A percentile compares a stretch with the other conserved stretches of the same genome.
These are phyloP conservation scores for Stegodyphus dumicola DNA, from an alignment of 1,140 invertebrate genomes.

Conservation along the genomic window DNA sequence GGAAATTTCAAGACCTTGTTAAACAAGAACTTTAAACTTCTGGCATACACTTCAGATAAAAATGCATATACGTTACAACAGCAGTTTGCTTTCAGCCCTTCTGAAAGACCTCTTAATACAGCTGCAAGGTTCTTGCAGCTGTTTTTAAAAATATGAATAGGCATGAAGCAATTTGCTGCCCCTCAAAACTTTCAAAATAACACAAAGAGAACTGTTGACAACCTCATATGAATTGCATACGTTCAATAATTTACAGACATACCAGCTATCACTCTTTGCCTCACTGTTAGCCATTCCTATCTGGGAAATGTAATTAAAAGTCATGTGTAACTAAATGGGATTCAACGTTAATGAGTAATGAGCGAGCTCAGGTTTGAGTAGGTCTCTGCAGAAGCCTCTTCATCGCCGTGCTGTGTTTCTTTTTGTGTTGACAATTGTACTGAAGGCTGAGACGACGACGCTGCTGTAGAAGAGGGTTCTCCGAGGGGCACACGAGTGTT, in stretches of 20 bases:
- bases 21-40: constrained; percentile 53
- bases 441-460: constrained; percentile 64
- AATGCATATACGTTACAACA: constrained; percentile 53
- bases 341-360: constrained; percentile 56
- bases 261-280: constrained; percentile 40
- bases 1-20: constrained; percentile 44
- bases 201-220: constrained; percentile 27
- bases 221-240: constrained; percentile 30
- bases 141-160: constrained; percentile 57
- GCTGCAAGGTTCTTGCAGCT: constrained; percentile 31
- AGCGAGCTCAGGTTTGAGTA: constrained; percentile 48
- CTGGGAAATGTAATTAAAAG: constrained; percentile 33
- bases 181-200: constrained; percentile 4
- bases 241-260: constrained; percentile 59
- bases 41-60: constrained; percentile 61
- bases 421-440: constrained; percentile 48
- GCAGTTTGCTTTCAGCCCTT: constrained; percentile 55
- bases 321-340: constrained; percentile 35
- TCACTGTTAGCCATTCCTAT: constrained; percentile 39
- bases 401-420: constrained; percentile 22
- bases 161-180: constrained; percentile 57
- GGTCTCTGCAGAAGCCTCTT: constrained; percentile 27
- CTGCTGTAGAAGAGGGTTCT: constrained; percentile 62
- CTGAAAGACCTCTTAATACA: constrained; percentile 53
- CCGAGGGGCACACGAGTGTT: constrained; percentile 34